Base-by-base conservation (phyloP, 2,888 invertebrate species). In the Sphaeridia pumilis region DNA sequence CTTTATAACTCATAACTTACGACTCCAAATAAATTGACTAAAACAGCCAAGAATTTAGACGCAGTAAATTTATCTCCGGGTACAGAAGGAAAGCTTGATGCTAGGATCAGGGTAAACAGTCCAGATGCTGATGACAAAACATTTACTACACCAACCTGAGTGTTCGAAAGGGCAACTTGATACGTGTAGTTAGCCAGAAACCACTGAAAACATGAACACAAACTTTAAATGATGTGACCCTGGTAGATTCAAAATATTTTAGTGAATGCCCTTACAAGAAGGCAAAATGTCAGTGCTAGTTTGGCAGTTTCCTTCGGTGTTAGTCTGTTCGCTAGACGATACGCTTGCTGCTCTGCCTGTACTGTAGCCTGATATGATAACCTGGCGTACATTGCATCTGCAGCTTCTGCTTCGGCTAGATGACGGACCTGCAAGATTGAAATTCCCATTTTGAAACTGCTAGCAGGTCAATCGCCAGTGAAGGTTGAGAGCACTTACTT, bases 301-400 rank as follows among this genome's bases (percentile, higher is more conserved):
- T 87, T 83, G 26, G 88, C 83, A 17, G 86, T 82, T 72, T 82
- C 78, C 64, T 77, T 70, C 2, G 87, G 77, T 35, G 84, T 82
- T 55, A 87, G 78, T 67, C 83, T 84, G 59, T 81, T 83, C 35
- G 85, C 84, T 55, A 83, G 80, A 52, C 83, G 74, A 64, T 82
- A 78, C 2, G 84, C 82, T 60, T 81, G 77, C 69, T 87, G 86
- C 22, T 83, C 81, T 49, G 89, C 89, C 56, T 89, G 78, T 58
- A 90, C 71, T 55, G 87, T 89, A 7, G 93, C 93, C 61, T 87
- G 82, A 76, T 94, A 95, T n/a, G 94, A 93, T 58, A 95, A 75
- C 46, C 95, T 78, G 2, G 95, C 90, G 67, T 93, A 75, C 58
- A 90, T 73, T 10, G 95, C 95, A 68, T 94, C 95, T 41, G 87